Evolutionary conservation across 2,797 vertebrate genomes (phyloP), one percentile per base, ranked within the genome.

Genomic region (Xiphorhynchus erythropygius): DNA sequence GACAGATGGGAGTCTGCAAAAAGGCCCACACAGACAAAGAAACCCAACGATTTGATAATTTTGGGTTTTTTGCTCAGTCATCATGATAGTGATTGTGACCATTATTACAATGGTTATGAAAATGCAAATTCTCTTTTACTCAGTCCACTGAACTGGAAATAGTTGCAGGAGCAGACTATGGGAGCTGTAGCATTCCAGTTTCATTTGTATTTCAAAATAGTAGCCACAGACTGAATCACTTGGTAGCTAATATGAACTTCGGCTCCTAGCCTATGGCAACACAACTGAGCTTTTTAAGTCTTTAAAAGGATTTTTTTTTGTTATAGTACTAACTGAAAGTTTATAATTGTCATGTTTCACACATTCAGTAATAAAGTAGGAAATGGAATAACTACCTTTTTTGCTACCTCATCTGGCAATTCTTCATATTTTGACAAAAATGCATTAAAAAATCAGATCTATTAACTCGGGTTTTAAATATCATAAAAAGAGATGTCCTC

Each of bases 61-160:
- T 77, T 50, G 80, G 10, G 55, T 89, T 89, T 84, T 84, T 69
- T 1, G 23, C 42, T 95, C 93, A 74, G 90, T 42, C 86, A 87
- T 79, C 84, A 74, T 53, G 90, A 73, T 71, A 73, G 92, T 50
- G 68, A 88, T 69, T 75, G 64, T 27, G 79, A 93, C 62, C 44
- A 67, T 93, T 97, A 96, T 91, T 94, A 92, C 46, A 90, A 82
- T 19, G 46, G 76, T 68, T 87, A 94, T 88, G 84, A 96, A 97
- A 96, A 97, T 94, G 92, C 81, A 96, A 90, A 97, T 94, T 89
- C 74, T 95, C 79, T 85, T 93, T 93, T 83, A 90, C 65, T 85
- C 23, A 13, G 80, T 83, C 94, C 90, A 88, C 32, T 90, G 82
- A 96, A 73, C 84, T 96, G 87, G 87, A 95, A 94, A 93, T 9